phyloP scores from a whole-genome alignment of 2,888 invertebrate genomes.

The Xanthostigma xanthostigma region DNA sequence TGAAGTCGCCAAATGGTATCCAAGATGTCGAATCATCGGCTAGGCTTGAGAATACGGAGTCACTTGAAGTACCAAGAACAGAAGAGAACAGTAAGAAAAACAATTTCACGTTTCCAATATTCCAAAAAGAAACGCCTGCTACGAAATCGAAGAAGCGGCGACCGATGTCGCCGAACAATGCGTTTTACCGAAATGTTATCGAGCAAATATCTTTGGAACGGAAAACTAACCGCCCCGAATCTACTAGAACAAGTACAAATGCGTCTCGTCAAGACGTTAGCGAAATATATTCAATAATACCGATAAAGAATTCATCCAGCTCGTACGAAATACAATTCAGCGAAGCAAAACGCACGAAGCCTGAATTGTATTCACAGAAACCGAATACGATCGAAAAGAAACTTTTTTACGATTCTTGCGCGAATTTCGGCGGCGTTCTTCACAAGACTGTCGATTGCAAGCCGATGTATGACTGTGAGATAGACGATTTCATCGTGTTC shows the following conservation, averaged over 20 bases:
- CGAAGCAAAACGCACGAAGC: constrained; percentile 1
- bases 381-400: not conserved
- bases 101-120: too few relatives aligned
- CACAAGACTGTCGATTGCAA: too few relatives aligned
- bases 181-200: constrained; percentile 3
- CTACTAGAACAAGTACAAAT: not conserved
- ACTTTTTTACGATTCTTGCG: not conserved
- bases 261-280: not conserved
- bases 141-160: too few relatives aligned
- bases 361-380: not conserved
- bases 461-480: not conserved
- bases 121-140: too few relatives aligned
- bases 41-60: too few relatives aligned
- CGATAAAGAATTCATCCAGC: not conserved
- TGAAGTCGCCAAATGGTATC: too few relatives aligned
- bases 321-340: not conserved
- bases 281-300: not conserved
- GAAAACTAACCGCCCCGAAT: not conserved
- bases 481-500: constrained; percentile 6
- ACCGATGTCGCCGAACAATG: constrained; percentile 6
- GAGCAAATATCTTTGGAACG: constrained; percentile 1
- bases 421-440: too few relatives aligned
- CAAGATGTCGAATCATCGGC: too few relatives aligned
- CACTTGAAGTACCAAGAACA: too few relatives aligned
- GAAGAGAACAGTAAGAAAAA: too few relatives aligned